Percentiles rank a stretch among this genome's conserved stretches.
Conservation (phyloP, 2,888 invertebrate species). For the Conops quadrifasciatus region DNA sequence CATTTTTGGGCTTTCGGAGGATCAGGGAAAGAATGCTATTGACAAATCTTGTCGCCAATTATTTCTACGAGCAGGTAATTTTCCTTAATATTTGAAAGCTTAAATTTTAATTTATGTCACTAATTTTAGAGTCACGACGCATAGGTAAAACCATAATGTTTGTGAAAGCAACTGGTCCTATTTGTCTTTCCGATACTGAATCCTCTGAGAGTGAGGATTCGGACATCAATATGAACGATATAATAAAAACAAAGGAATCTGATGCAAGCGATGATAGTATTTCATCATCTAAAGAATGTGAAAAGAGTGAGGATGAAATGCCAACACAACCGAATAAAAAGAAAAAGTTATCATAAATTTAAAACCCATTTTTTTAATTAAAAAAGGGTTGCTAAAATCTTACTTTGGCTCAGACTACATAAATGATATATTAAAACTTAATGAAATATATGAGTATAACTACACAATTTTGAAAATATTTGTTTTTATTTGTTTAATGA, state of each 20-base stretch:
- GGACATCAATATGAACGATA: background rate
- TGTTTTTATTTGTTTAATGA: too few relatives aligned
- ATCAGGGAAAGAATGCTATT: conserved; percentile 74
- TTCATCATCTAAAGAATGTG: background rate
- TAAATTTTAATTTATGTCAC: background rate
- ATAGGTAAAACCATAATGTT: conserved; percentile 68
- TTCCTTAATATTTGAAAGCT: conserved; percentile 38
- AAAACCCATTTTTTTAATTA: too few relatives aligned
- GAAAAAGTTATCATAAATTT: conserved; percentile 43
- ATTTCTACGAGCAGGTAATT: conserved; percentile 73
- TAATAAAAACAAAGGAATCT: background rate
- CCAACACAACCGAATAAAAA: conserved; percentile 56
- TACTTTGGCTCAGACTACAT: too few relatives aligned
- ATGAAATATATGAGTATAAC: too few relatives aligned
- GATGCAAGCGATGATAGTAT: conserved; percentile 31
- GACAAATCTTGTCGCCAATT: conserved; percentile 70
- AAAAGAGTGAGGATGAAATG: conserved; percentile 37
- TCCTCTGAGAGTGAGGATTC: conserved; percentile 35
- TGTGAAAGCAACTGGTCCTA: conserved; percentile 63
- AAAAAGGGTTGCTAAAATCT: too few relatives aligned
- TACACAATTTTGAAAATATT: too few relatives aligned
- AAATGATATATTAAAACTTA: too few relatives aligned
- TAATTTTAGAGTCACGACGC: conserved; percentile 65
- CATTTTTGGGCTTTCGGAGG: conserved; percentile 76
- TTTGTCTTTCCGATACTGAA: conserved; percentile 40